Evolutionary conservation across 2,888 invertebrate species (phyloP).

Genomic region (Lithodes maja): DNA sequence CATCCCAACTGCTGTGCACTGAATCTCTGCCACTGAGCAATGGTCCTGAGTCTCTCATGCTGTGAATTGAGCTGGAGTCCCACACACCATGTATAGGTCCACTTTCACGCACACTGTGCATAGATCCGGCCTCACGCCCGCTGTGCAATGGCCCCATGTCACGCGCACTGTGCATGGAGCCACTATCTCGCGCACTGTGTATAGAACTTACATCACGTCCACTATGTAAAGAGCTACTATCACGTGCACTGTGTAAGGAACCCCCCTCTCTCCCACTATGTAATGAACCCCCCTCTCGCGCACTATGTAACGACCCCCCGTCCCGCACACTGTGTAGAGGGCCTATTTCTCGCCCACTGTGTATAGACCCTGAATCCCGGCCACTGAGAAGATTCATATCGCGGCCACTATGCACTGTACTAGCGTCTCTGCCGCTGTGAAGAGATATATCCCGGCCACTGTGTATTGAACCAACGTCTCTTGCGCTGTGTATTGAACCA

Average conservation of each 20-base stretch:
- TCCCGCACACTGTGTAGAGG: constrained; percentile 33
- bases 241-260: constrained; percentile 32
- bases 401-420: constrained; percentile 37
- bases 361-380: constrained; percentile 21
- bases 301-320: constrained; percentile 53
- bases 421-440: constrained; percentile 46
- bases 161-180: constrained; percentile 36
- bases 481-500: constrained; percentile 33
- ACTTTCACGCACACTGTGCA: constrained; percentile 34
- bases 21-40: constrained; percentile 43
- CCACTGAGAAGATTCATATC: constrained; percentile 38
- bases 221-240: constrained; percentile 42
- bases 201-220: constrained; percentile 33
- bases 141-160: constrained; percentile 37
- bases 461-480: constrained; percentile 41
- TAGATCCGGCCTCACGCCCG: constrained; percentile 29
- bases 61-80: constrained; percentile 38
- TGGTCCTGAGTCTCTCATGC: constrained; percentile 18
- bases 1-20: constrained; percentile 39
- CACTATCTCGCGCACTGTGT: constrained; percentile 48
- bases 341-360: constrained; percentile 34
- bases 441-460: constrained; percentile 45
- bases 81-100: constrained; percentile 30
- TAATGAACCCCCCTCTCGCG: constrained; percentile 47
- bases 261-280: constrained; percentile 44